Base-by-base conservation (phyloP, 2,113 vertebrate species). In the Lichenostomus cassidix region DNA sequence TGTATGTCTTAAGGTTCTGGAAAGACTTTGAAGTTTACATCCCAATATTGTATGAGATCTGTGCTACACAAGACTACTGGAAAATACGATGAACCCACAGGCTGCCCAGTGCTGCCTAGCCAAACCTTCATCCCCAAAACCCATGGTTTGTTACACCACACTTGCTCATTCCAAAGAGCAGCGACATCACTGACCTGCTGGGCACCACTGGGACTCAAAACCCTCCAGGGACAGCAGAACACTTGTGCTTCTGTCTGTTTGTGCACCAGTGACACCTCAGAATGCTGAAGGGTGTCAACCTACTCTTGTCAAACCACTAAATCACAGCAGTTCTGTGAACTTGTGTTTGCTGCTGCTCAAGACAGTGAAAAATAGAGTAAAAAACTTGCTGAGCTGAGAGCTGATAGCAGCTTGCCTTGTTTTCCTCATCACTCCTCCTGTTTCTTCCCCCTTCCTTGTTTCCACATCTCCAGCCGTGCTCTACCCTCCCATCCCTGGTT, bases 61-160 rank as follows among this genome's bases (percentile, higher is more conserved):
- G 7, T 52, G 49, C 53, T 49, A 37, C 33, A 39, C 9, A 21
- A 59, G 35, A 37, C 35, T 42, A 24, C 46, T 49, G 29, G 22
- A 74, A 23, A 49, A 53, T 16, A 18, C 3, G 9, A 52, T 7
- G 21, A 76, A 64, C 31, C 7, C 13, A 4, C 24, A 39, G 0
- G 10, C 0, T 44, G 10, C 39, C 49, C 39, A 35, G 21, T 17
- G 8, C 27, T 71, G 69, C 53, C 47, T 29, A 13, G 21, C 7
- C 65, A 65, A 39, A n/a, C 15, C 9, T 44, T 44, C 65, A 79
- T 24, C 42, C 46, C 55, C 50, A 47, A 12, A 8, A 12, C 3
- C 39, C 15, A 7, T 0, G 1, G 3, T 7, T 24, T 4, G 5
- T 49, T n/a, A 23, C 7, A 10, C 18, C 33, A 10, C 25, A 17